Base-by-base conservation (phyloP, 2,888 invertebrate species). In the Dasypolia templi region DNA sequence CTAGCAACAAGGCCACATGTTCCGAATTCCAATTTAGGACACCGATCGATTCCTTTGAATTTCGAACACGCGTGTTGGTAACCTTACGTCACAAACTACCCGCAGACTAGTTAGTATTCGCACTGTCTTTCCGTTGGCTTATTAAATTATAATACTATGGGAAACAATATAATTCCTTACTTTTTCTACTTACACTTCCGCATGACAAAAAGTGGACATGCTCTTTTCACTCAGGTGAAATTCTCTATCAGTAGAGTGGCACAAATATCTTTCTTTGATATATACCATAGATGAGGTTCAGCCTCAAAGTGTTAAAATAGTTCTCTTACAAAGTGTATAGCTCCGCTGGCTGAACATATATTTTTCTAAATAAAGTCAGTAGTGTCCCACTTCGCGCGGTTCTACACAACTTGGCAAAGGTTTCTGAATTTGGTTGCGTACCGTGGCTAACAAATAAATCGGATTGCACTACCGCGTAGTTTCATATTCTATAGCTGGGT, bases 21-120 rank as follows among this genome's bases (percentile, higher is more conserved):
- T 61, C 67, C 44, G 46, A 55, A 71, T 65, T 71, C n/a, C 19
- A 80, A 77, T 67, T 61, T 19, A 29, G 77, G 76, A 81, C 74
- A 42, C 53, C 69, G 29, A 63, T 58, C 26, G 68, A n/a, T n/a
- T n/a, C n/a, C n/a, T 72, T 78, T 59, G 65, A 58, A 63, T 82
- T 78, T 69, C 14, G 68, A 66, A 63, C 66, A 78, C 65, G 72
- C 56, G 59, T 67, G 35, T 65, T 46, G 35, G 49, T 81, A 69
- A 75, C 51, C 58, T 29, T 35, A 56, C 66, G 46, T 74, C 55
- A 79, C 65, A 63, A 39, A 53, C 65, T 72, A 62, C 42, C 39
- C 26, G 22, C 49, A 32, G 59, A 53, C 58, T 39, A 35, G 35
- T 2, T 55, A 58, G 44, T 72, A 46, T 67, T 46, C 22, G 44